These are phyloP conservation scores for Heteropelma amictum DNA, from an alignment of 2,888 invertebrate genomes.

Conservation along the genomic window DNA sequence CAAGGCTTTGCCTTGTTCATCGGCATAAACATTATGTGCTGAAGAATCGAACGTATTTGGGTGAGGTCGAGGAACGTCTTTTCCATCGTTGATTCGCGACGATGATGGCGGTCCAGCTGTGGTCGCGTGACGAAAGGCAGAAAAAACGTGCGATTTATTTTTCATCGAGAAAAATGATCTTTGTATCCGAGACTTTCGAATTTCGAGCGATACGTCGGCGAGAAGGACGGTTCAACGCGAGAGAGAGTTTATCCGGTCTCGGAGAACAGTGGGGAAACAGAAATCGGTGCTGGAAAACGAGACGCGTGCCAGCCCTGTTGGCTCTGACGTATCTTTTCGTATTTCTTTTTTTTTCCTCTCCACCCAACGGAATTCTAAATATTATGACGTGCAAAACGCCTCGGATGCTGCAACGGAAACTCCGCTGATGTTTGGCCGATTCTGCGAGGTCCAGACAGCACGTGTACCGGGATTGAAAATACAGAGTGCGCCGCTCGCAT, in stretches of 20 bases:
- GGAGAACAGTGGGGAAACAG: constrained; percentile 31
- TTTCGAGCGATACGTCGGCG: no score
- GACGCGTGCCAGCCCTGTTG: constrained; percentile 18
- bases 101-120: constrained; percentile 2
- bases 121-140: constrained; percentile 3
- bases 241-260: constrained; percentile 41
- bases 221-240: no score
- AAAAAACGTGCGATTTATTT: not conserved
- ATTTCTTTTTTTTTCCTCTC: constrained; percentile 41
- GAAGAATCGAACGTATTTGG: constrained; percentile 31
- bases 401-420: constrained; percentile 23
- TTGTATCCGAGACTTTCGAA: not conserved
- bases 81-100: constrained; percentile 11
- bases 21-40: constrained; percentile 62
- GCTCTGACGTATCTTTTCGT: no score
- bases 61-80: constrained; percentile 48
- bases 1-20: constrained; percentile 66
- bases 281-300: constrained; percentile 2
- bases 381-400: constrained; percentile 61
- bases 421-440: constrained; percentile 3
- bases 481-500: not conserved
- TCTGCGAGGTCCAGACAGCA: constrained; percentile 12
- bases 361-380: constrained; percentile 59
- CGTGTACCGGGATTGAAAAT: constrained; percentile 18
- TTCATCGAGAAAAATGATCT: not conserved